Evolutionary conservation across 37 sponge, comb jelly and placozoan species (phyloP), one percentile per base, ranked within the genome.

Genomic region (Aplysina aerophoba): DNA sequence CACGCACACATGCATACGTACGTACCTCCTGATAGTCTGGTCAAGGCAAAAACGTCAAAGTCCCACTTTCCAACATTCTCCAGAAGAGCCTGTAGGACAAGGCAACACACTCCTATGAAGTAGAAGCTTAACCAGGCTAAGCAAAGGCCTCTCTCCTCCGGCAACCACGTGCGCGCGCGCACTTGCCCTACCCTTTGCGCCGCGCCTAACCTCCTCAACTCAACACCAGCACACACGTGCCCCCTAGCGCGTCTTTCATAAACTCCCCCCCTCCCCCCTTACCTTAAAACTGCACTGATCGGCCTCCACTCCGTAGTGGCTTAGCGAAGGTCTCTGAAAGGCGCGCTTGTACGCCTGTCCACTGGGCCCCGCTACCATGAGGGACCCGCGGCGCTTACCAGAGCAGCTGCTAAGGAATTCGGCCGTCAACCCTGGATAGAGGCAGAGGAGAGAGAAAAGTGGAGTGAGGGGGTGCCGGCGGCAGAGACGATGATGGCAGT

Each of bases 21-120:
- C 78, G 37, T 24, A 90, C 94, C 94, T 81, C 86, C 85, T 53
- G 91, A 84, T 0, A 94, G 40, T 80, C 91, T 80, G 41, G 83
- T 79, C 28, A 94, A 85, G 39, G 91, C 86, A 77, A 94, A 88
- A 28, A 90, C 71, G 81, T 94, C 87, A 83, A 94, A 94, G 58
- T 94, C 91, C 94, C 94, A 94, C 71, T 41, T 75, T 19, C 25
- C 39, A 19, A 50, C 78, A 14, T 40, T 40, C 54, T 31, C 22
- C 16, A 75, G 22, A 14, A 75, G 78, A 41, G 4, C 44, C 78
- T 75, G 22, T 8, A 44, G 50, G 8, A 44, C 50, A 44, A 44
- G 50, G 8, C 50, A 44, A 44, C 50, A 44, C 50, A 11, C 6
- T 11, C 50, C 3, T 44, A n/a, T 44, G 8, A 44, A 44, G 8